A percentile compares a stretch with the other conserved stretches of the same genome.
These are phyloP conservation scores for Caradrina kadenii DNA, from an alignment of 2,888 invertebrate genomes.

Conservation along the genomic window DNA sequence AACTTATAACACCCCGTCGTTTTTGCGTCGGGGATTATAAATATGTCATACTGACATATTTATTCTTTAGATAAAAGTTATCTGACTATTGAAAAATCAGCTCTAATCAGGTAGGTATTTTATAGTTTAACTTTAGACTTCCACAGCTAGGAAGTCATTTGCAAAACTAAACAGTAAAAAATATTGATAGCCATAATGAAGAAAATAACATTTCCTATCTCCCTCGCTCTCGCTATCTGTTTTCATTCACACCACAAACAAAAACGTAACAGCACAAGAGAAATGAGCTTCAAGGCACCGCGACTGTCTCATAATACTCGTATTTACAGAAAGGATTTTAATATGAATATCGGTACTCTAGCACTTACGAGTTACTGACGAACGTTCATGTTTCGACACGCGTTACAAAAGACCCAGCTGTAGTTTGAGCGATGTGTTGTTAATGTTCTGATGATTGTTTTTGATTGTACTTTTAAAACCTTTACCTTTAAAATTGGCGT, in stretches of 20 bases:
- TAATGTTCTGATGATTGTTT: constrained; percentile 1
- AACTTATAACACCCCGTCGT: too few species aligned
- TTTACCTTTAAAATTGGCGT: background rate
- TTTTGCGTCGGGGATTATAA: too few species aligned
- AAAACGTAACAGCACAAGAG: constrained; percentile 66
- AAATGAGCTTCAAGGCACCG: constrained; percentile 68
- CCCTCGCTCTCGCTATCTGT: constrained; percentile 12
- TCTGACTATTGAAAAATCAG: too few species aligned
- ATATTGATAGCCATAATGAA: too few species aligned
- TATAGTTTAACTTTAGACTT: too few species aligned
- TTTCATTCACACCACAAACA: constrained; percentile 29
- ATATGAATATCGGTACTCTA: constrained; percentile 61
- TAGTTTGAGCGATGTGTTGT: constrained; percentile 23
- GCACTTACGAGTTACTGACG: constrained; percentile 30
- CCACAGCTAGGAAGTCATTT: too few species aligned
- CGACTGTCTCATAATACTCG: constrained; percentile 63
- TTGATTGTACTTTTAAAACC: background rate
- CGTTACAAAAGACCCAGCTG: constrained; percentile 7
- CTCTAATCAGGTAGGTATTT: too few species aligned
- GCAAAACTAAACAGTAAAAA: too few species aligned
- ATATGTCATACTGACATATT: too few species aligned
- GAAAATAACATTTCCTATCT: background rate
- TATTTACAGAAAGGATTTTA: constrained; percentile 64
- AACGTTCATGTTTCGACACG: constrained; percentile 39
- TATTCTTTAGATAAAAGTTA: too few species aligned